Base-by-base conservation (phyloP, 2,888 invertebrate genomes). In the Torymus auratus region DNA sequence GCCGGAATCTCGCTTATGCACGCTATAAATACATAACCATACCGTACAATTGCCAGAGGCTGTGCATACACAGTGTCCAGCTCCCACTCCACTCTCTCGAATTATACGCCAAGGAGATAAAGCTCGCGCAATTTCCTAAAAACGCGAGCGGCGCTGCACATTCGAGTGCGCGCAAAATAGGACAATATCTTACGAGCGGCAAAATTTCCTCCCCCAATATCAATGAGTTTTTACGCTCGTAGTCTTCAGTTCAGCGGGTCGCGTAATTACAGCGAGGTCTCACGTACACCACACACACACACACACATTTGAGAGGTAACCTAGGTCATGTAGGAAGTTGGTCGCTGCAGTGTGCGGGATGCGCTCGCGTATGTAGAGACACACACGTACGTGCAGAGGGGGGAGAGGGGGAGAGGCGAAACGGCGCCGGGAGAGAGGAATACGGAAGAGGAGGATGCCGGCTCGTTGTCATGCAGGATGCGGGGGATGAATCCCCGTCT, bases 381-480 rank as follows among this genome's bases (percentile, higher is more conserved):
- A 28, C 28, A 28, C 28, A 28, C 28, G 28, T 28, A 28, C 28
- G 28, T 28, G 28, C 28, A 28, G 3, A 2, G 62, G n/a, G 7
- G 79, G 72, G 58, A 13, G 72, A 71, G 53, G 20, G n/a, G 28
- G n/a, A 28, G 3, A 2, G 28, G 28, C 28, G 28, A 4, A 28
- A 28, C 28, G 28, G 28, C 28, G 28, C 28, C 28, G 28, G 28
- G 28, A 28, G 28, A 28, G 28, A 28, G 28, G 70, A 14, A 17
- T 64, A 14, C 65, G 60, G 71, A 61, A 67, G 70, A 28, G 65
- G 62, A 58, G 76, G 72, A 78, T 74, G 75, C 72, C 77, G 79
- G 83, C 84, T 89, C 88, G 88, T 88, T 89, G 89, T 88, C 87
- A 89, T 89, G 89, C 89, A 89, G 88, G 87, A 87, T 87, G 85